These are phyloP conservation scores for Rotaria magnacalcarata DNA, from an alignment of 2,888 invertebrate genomes.

Conservation along the genomic window DNA sequence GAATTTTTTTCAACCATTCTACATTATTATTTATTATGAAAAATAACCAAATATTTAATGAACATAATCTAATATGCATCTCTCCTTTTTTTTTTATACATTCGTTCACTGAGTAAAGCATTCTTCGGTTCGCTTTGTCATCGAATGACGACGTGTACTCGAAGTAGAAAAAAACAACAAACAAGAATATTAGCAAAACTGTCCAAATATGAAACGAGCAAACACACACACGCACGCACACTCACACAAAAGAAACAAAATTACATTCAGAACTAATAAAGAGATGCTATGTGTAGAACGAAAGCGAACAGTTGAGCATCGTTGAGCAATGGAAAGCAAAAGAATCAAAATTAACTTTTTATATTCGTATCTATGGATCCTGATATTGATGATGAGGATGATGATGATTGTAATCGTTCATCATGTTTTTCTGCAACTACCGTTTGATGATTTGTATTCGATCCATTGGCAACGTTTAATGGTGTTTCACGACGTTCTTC, in stretches of 20 bases:
- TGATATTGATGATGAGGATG: not conserved
- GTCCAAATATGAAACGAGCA: not conserved
- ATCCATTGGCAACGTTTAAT: not conserved
- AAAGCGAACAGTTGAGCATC: not conserved
- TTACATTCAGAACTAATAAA: not conserved
- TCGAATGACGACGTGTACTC: not conserved
- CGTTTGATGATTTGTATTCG: not conserved
- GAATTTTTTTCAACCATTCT: no score
- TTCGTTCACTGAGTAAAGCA: not conserved
- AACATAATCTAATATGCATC: slow-evolving; percentile 13
- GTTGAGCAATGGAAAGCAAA: not conserved
- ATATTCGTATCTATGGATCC: not conserved
- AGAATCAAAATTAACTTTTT: not conserved
- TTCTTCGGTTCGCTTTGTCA: not conserved
- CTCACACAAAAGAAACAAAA: not conserved
- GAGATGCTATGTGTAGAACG: not conserved
- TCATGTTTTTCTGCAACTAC: not conserved
- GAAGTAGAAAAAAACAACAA: slow-evolving; percentile 6
- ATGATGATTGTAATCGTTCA: not conserved
- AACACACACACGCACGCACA: not conserved
- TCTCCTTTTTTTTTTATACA: not conserved
- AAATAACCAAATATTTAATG: not conserved
- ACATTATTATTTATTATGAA: not conserved
- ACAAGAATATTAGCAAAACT: slow-evolving; percentile 20
- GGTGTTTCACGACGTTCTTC: slow-evolving; percentile 30